Conservation (phyloP, 2,797 vertebrate species). For the Rhincodon typus region DNA sequence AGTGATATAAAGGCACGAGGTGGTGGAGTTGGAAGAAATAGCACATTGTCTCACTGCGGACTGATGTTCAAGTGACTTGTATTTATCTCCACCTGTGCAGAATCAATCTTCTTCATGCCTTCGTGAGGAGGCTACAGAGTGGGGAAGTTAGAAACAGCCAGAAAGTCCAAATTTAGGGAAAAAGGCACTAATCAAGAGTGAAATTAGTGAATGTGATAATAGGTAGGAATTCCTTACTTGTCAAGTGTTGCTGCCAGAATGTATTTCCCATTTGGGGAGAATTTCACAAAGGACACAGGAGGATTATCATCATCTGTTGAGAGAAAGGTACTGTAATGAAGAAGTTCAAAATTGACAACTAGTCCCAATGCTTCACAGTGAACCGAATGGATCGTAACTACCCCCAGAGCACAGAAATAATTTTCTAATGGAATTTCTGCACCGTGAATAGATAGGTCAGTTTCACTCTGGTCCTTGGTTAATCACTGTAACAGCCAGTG, state of each 20-base stretch:
- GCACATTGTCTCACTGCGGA: too few species aligned
- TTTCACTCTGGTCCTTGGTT: too few species aligned
- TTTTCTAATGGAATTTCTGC: not conserved
- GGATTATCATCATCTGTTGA: slow-evolving; percentile 90
- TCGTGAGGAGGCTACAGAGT: not conserved
- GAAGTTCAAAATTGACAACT: not conserved
- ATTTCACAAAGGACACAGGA: slow-evolving; percentile 96
- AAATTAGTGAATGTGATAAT: not conserved
- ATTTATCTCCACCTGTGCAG: not conserved
- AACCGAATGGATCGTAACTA: not conserved
- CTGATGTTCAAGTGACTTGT: too few species aligned
- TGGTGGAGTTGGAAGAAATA: too few species aligned
- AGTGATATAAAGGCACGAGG: too few species aligned
- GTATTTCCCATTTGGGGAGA: slow-evolving; percentile 97
- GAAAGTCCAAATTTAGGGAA: not conserved
- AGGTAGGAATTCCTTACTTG: slow-evolving; percentile 68
- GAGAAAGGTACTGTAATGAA: not conserved
- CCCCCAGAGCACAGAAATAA: not conserved
- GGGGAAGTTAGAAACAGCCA: not conserved
- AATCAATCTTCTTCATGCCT: not conserved
- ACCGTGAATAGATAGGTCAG: not conserved
- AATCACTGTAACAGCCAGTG: not conserved
- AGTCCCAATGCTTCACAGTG: not conserved
- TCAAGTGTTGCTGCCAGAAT: slow-evolving; percentile 95
- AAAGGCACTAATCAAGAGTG: not conserved